Evolutionary conservation across 2,113 vertebrate genomes (phyloP), one percentile per base, ranked within the genome.

Genomic region (Apteryx mantelli): DNA sequence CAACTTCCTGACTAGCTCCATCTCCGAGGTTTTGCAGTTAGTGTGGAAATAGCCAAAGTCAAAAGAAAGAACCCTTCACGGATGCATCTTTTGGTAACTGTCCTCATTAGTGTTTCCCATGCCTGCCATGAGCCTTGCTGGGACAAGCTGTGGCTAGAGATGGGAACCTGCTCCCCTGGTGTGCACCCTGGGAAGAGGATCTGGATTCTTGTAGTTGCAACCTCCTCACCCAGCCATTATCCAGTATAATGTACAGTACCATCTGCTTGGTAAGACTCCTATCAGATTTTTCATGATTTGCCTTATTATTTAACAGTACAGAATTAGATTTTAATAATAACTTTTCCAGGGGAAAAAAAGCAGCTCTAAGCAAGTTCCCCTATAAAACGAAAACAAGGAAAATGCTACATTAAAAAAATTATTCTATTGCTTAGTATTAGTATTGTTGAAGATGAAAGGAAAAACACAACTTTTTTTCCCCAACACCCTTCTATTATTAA

Each of bases 381-480:
- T 69, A 6, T 17, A 89, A 36, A 58, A 42, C 36, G 17, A 56
- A 66, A 75, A 48, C 18, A 71, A 71, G 6, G 13, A 26, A 74
- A 68, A 42, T 0, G 0, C 11, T 48, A 61, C 25, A 40, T 32
- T 13, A 58, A 58, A 55, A 63, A 22, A 60, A 40, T 8, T 2
- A 7, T 74, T 60, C 48, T 36, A 16, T 58, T 91, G 5, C 4
- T 86, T 46, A 34, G 3, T 13, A 44, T 86, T 46, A 34, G 3
- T 13, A 44, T 9, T 56, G 48, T 11, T 78, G 13, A 42, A 44
- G 32, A 63, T 11, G 9, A 50, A 90, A 82, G 66, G 9, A 34
- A 89, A 74, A 64, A 2, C 1, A 0, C 4, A 36, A 55, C 1
- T 2, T 42, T 26, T 48, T 42, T 53, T 16, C 11, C 18, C 13